Evolutionary conservation across 2,888 invertebrate genomes (phyloP).

Genomic region (Amblyjoppa fuscipennis): DNA sequence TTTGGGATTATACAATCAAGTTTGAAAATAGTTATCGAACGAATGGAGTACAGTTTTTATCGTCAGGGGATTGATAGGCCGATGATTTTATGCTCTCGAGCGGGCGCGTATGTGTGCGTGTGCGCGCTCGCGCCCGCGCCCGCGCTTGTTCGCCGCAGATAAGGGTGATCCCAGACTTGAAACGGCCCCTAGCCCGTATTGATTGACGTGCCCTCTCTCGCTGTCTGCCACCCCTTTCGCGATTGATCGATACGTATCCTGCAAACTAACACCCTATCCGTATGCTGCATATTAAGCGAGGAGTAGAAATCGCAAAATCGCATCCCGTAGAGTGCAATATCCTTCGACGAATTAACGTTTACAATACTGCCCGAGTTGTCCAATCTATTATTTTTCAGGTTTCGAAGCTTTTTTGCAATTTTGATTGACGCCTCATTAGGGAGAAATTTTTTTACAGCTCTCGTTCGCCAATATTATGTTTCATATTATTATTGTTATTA

Average conservation of each 20-base stretch:
- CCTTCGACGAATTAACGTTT: neutral
- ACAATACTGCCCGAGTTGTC: no score
- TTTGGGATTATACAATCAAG: constrained; percentile 38
- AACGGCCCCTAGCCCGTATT: constrained; percentile 61
- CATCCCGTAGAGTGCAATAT: neutral
- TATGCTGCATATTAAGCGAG: neutral
- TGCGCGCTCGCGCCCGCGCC: constrained; percentile 49
- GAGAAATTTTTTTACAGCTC: no score
- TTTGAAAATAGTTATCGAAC: constrained; percentile 61
- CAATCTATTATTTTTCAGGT: no score
- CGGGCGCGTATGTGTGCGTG: neutral
- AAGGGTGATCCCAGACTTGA: constrained; percentile 68
- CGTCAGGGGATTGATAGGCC: constrained; percentile 43
- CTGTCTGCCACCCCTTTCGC: constrained; percentile 52
- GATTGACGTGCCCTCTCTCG: constrained; percentile 51
- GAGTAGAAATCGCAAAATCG: constrained; percentile 4
- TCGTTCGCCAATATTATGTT: no score
- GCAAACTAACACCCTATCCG: constrained; percentile 45
- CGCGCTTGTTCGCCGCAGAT: constrained; percentile 70
- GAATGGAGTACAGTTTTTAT: constrained; percentile 67
- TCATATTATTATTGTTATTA: no score
- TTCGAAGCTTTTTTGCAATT: no score
- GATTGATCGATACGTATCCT: constrained; percentile 60
- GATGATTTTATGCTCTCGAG: constrained; percentile 1
- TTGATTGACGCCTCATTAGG: no score